Conservation (phyloP, 1,140 invertebrate genomes). For the Paralvinella palmiformis region DNA sequence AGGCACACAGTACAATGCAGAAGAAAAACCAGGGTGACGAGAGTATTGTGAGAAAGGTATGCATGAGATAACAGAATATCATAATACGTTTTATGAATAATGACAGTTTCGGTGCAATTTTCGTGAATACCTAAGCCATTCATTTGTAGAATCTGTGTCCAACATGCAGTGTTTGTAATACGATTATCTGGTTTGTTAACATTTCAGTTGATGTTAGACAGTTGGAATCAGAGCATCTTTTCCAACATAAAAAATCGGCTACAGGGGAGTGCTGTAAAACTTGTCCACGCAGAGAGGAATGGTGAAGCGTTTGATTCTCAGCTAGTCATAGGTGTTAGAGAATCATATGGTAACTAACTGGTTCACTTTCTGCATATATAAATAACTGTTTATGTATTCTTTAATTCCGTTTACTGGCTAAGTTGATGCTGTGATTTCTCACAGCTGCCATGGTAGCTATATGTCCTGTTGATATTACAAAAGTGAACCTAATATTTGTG, state of each 20-base stretch:
- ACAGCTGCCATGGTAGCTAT: too few relatives aligned
- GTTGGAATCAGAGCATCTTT: constrained; percentile 97
- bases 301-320: constrained; percentile 96
- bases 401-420: too few relatives aligned
- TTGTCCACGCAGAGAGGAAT: constrained; percentile 91
- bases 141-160: too few relatives aligned
- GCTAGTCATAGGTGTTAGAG: constrained; percentile 90
- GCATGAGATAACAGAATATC: too few relatives aligned
- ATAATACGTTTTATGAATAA: too few relatives aligned
- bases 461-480: too few relatives aligned
- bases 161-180: not conserved
- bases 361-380: too few relatives aligned
- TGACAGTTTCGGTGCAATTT: too few relatives aligned
- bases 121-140: too few relatives aligned
- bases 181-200: constrained; percentile 3
- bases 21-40: constrained; percentile 75
- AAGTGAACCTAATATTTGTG: too few relatives aligned
- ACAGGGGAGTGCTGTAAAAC: constrained; percentile 94
- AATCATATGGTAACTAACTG: constrained; percentile 91
- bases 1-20: constrained; percentile 53
- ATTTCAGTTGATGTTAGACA: constrained; percentile 87
- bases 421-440: too few relatives aligned
- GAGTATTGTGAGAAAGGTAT: constrained; percentile 80
- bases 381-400: too few relatives aligned
- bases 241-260: constrained; percentile 84